A percentile compares a stretch with the other conserved stretches of the same genome.
Evolutionary conservation across 2,113 vertebrate genomes (phyloP).

Genomic region (Smithornis capensis): DNA sequence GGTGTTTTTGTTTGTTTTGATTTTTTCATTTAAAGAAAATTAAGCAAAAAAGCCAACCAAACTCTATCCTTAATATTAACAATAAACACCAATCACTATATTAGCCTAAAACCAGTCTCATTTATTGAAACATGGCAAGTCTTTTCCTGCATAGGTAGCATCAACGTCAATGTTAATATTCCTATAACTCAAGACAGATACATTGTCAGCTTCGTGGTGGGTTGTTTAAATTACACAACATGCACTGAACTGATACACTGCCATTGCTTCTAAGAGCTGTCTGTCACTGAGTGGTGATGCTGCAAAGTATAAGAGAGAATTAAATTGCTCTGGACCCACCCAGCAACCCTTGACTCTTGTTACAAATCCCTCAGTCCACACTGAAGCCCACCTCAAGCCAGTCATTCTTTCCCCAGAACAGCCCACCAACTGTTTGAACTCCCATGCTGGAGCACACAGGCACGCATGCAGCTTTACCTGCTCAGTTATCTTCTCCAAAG

Average conservation of each 20-base stretch:
- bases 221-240: neutral
- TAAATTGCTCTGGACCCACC: neutral
- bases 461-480: fast-evolving
- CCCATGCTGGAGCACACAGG: neutral
- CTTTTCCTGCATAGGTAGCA: neutral
- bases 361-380: neutral
- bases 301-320: neutral
- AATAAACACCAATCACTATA: neutral
- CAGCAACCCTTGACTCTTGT: neutral
- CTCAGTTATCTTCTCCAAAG: neutral
- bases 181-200: neutral
- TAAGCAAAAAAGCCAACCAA: neutral
- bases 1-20: neutral
- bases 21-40: neutral
- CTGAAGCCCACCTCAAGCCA: neutral
- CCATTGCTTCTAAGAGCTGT: neutral
- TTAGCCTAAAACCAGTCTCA: neutral
- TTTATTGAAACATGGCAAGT: neutral
- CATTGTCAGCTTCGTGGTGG: neutral
- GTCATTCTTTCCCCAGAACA: neutral
- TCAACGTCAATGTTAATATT: neutral
- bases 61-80: neutral
- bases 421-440: neutral
- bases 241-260: neutral
- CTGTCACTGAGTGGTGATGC: neutral